These are phyloP conservation scores for Poeciliopsis retropinna DNA, from an alignment of 2,113 vertebrate species.

Conservation along the genomic window DNA sequence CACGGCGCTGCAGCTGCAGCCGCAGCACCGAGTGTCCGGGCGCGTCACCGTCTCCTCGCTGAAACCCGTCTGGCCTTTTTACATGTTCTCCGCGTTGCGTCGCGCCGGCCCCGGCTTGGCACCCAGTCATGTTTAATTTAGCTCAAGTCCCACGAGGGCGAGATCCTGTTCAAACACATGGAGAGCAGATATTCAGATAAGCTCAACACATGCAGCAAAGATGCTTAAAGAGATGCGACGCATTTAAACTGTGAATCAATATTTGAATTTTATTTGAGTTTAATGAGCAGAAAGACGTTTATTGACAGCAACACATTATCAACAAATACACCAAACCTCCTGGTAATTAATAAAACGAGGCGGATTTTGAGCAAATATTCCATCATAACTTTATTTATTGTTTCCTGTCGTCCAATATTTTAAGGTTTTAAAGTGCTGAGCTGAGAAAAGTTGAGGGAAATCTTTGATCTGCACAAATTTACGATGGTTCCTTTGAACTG, in stretches of 20 bases:
- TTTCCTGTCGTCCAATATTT: conserved; percentile 11
- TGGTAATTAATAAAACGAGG: neutral
- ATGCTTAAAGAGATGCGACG: conserved; percentile 38
- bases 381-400: conserved; percentile 2
- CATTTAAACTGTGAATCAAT: conserved; percentile 36
- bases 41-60: conserved; percentile 48
- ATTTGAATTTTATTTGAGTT: conserved; percentile 4
- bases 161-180: conserved; percentile 54
- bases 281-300: conserved; percentile 18
- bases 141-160: conserved; percentile 48
- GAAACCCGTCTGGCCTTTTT: conserved; percentile 73
- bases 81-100: conserved; percentile 59
- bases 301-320: conserved; percentile 1
- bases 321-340: neutral
- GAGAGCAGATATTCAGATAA: conserved; percentile 50
- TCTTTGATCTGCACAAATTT: neutral
- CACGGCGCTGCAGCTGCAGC: conserved; percentile 55
- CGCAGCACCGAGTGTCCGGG: conserved; percentile 58
- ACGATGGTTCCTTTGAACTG: neutral
- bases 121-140: conserved; percentile 65
- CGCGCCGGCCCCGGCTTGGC: conserved; percentile 47
- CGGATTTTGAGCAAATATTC: neutral
- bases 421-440: neutral
- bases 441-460: neutral
- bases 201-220: conserved; percentile 26